Evolutionary conservation across 2,888 invertebrate species (phyloP).

Genomic region (Pristionchus entomophagus): DNA sequence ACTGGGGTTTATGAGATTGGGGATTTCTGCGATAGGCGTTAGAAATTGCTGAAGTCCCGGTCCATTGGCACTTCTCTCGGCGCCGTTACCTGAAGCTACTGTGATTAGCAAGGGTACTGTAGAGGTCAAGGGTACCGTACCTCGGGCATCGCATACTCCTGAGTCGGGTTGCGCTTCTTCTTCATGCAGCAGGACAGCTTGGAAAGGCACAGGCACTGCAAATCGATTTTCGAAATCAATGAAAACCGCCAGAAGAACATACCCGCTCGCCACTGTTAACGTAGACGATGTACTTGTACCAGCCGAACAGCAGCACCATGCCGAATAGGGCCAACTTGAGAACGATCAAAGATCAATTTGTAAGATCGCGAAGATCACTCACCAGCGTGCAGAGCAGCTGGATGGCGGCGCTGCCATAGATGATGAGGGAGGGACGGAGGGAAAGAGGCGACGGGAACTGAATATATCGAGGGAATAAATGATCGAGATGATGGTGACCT

Average conservation of each 20-base stretch:
- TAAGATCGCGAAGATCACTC: not conserved
- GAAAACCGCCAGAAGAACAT: not conserved
- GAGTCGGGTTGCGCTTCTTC: not conserved
- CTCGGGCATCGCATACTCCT: conserved; percentile 49
- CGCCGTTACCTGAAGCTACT: conserved; percentile 4
- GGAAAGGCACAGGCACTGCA: not conserved
- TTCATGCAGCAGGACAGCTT: not conserved
- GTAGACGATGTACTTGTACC: conserved; percentile 71
- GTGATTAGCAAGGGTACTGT: not conserved
- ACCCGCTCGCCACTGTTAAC: conserved; percentile 63
- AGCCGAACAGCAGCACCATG: conserved; percentile 62
- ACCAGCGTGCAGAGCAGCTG: conserved; percentile 52
- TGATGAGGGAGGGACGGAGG: conserved; percentile 62
- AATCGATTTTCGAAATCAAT: not conserved
- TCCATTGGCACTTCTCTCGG: conserved; percentile 18
- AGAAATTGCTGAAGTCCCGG: conserved; percentile 36
- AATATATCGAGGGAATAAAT: not conserved
- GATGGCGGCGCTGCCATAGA: conserved; percentile 60
- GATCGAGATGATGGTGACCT: not conserved
- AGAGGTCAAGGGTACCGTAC: not conserved
- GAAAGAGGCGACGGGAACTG: conserved; percentile 47
- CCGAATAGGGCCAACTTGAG: conserved; percentile 56
- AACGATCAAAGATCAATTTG: not conserved
- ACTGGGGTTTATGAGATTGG: not conserved
- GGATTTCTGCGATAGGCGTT: not conserved